Evolutionary conservation across 1,140 invertebrate genomes (phyloP).

Genomic region (Galendromus occidentalis): DNA sequence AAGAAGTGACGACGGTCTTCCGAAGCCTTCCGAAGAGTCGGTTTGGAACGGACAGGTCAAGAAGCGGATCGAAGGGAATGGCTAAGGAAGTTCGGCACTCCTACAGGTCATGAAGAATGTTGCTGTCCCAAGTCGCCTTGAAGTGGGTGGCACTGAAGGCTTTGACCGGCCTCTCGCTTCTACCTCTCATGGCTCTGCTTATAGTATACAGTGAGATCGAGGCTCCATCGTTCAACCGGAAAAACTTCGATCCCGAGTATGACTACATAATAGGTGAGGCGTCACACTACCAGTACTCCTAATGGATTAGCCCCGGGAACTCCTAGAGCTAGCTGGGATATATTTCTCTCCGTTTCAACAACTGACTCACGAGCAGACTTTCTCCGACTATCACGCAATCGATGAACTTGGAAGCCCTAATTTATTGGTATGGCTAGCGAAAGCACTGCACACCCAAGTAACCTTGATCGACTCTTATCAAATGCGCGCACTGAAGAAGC

Average conservation of each 20-base stretch:
- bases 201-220: background rate
- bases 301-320: background rate
- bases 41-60: too few relatives aligned
- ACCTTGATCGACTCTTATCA: too few relatives aligned
- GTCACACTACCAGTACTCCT: background rate
- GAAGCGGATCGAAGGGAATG: too few relatives aligned
- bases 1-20: too few relatives aligned
- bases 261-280: constrained; percentile 22
- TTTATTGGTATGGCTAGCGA: too few relatives aligned
- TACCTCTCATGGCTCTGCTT: background rate
- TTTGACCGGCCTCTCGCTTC: background rate
- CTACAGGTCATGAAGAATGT: background rate
- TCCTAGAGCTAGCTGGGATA: background rate
- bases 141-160: background rate
- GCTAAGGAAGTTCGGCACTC: too few relatives aligned
- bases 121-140: background rate
- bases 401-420: too few relatives aligned
- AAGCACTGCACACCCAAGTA: too few relatives aligned
- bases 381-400: too few relatives aligned
- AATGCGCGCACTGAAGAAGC: too few relatives aligned
- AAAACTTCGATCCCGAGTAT: constrained; percentile 17
- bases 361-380: too few relatives aligned
- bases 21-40: too few relatives aligned
- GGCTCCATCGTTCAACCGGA: background rate
- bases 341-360: background rate